Evolutionary conservation across 2,888 invertebrate species (phyloP).

Genomic region (Rhamphomyia laevipes): DNA sequence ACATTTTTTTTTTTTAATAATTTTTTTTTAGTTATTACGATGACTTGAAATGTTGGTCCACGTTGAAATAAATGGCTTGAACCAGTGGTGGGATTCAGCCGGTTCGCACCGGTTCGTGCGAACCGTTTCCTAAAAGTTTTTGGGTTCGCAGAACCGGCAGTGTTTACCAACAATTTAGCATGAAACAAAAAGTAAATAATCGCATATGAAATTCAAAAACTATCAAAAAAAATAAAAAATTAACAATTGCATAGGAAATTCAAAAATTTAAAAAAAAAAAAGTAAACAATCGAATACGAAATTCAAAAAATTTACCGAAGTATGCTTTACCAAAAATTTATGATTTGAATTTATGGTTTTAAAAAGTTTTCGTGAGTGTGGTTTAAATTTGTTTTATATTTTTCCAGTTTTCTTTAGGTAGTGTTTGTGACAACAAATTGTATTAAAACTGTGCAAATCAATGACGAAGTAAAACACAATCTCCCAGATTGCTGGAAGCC

Average conservation of each 20-base stretch:
- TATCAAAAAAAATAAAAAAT: not conserved
- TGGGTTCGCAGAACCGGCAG: not conserved
- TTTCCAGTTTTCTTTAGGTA: too few species aligned
- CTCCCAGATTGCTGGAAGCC: not conserved
- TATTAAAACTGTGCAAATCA: not conserved
- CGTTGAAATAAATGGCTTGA: too few species aligned
- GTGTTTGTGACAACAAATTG: too few species aligned
- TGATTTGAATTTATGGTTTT: too few species aligned
- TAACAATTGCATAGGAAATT: not conserved
- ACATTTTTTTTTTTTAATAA: too few species aligned
- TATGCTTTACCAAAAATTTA: too few species aligned
- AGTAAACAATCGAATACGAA: not conserved
- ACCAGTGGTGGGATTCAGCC: not conserved
- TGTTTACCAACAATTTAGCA: not conserved
- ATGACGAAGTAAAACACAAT: not conserved
- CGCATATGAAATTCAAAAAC: slow-evolving; percentile 1
- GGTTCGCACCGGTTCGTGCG: too few species aligned
- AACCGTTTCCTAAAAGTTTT: not conserved
- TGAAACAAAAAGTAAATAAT: not conserved
- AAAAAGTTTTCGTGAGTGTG: too few species aligned
- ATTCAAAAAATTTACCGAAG: not conserved
- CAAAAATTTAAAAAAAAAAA: not conserved
- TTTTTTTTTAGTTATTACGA: too few species aligned
- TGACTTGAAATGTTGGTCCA: too few species aligned
- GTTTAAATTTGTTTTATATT: too few species aligned